Evolutionary conservation across 2,797 vertebrate genomes (phyloP), one percentile per base, ranked within the genome.

Genomic region (Loris lydekkerianus): DNA sequence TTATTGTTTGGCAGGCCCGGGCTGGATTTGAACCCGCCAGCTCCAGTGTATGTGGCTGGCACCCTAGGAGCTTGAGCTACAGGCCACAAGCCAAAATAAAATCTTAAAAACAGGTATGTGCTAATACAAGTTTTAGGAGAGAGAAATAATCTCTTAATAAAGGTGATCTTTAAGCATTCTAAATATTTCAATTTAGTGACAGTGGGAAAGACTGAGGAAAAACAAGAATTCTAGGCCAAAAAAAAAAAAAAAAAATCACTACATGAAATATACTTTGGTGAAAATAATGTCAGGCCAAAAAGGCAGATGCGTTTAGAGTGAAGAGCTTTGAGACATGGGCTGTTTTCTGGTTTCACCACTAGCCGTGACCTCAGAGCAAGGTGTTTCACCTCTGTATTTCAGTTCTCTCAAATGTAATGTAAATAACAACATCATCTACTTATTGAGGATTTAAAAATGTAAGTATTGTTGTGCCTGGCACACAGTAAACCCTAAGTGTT

Each of bases 141-240:
- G 23, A 78, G 15, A 92, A 93, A 70, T 73, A 60, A 60, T 69
- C 53, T 82, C 76, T 67, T 67, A 80, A 81, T 63, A 29, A 86
- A 53, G 18, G 56, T 80, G 72, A 53, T 86, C 56, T 61, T 94
- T 69, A 93, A 83, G 60, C 49, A 77, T 76, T 87, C 65, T 85
- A 88, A 94, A 70, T 75, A 93, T 58, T 49, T 91, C 60, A 88
- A 65, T 40, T 81, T 70, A 70, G 17, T 84, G 67, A 58, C 72
- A 76, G 67, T 63, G 53, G 34, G 17, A 83, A 91, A 88, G 27
- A 80, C 25, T 27, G 25, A n/a, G 40, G 53, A 17, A 78, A 90
- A 29, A 80, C 7, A 94, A 20, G 25, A 29, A 85, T 72, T 82
- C 69, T 40, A 53, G 40, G 43, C 29, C 53, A 60, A 73, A 40